Evolutionary conservation across 2,797 vertebrate genomes (phyloP).

Genomic region (Danio aesculapii): DNA sequence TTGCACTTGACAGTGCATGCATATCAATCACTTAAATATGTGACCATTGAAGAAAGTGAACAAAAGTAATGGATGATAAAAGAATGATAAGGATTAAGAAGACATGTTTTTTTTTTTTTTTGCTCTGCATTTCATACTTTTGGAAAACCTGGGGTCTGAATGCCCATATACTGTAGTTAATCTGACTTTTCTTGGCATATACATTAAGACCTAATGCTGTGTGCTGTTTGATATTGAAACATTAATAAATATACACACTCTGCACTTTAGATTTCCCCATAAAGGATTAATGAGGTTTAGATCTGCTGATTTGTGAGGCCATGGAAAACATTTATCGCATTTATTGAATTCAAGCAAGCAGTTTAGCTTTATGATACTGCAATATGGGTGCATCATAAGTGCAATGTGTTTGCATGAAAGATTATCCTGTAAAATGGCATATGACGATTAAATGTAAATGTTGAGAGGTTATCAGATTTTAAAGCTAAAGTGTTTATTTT

Average conservation of each 20-base stretch:
- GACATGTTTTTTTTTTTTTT: neutral
- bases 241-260: neutral
- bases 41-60: neutral
- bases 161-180: neutral
- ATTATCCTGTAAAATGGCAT: slow-evolving; percentile 16
- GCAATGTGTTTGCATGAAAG: neutral
- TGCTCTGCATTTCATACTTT: neutral
- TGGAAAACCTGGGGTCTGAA: neutral
- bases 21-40: slow-evolving; percentile 2
- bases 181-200: neutral
- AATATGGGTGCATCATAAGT: neutral
- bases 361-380: slow-evolving; percentile 16
- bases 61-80: neutral
- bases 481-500: neutral
- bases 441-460: slow-evolving; percentile 1
- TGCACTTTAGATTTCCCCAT: neutral
- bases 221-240: neutral
- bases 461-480: neutral
- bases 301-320: slow-evolving; percentile 9
- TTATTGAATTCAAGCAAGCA: slow-evolving; percentile 5
- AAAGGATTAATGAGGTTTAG: slow-evolving; percentile 5
- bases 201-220: neutral
- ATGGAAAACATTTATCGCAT: neutral
- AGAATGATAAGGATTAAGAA: neutral
- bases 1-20: slow-evolving; percentile 27